Base-by-base conservation (phyloP, 2,113 vertebrate species). In the Anser cygnoides region DNA sequence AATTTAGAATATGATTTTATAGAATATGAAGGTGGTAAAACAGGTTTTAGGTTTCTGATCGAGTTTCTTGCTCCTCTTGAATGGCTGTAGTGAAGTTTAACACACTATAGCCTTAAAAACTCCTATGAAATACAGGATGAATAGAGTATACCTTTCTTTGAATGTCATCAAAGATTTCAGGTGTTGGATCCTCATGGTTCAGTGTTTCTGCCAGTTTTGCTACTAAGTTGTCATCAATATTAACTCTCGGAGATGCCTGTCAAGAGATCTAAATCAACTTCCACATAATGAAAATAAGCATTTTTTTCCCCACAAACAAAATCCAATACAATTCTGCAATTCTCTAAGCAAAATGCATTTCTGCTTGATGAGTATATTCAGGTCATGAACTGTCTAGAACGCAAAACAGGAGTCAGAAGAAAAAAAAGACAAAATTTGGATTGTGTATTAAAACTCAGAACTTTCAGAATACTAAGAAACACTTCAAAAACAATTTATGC, bases 151-250 rank as follows among this genome's bases (percentile, higher is more conserved):
- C 99, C 98, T 99, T 99, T 97, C 98, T 99, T 97, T 99, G 99
- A 98, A 99, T 98, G 84, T 99, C 99, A 98, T 99, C 99, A 96
- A 99, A 99, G 92, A 99, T 99, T 96, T 99, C 99, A 7, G 99
- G 99, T 5, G 99, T 99, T 94, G 99, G 99, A 96, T 99, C 99
- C 61, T 99, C 99, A 85, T 98, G 99, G 98, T 98, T 99, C 85
- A 99, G 97, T 83, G 98, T 99, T 96, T 99, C 99, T 92, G 98
- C 98, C 89, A 99, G 98, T 92, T 98, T 98, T 94, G 95, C 97
- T 89, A 99, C 98, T 43, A 98, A 98, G 57, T 95, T 97, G 95
- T 99, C 99, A 92, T 99, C 99, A 92, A 99, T 99, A 95, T 98
- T 98, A 90, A 99, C 99, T 97, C 99, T 98, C 8, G 99, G 99